Conservation (phyloP, 2,113 vertebrate genomes). For the Australoheros scitulus region DNA sequence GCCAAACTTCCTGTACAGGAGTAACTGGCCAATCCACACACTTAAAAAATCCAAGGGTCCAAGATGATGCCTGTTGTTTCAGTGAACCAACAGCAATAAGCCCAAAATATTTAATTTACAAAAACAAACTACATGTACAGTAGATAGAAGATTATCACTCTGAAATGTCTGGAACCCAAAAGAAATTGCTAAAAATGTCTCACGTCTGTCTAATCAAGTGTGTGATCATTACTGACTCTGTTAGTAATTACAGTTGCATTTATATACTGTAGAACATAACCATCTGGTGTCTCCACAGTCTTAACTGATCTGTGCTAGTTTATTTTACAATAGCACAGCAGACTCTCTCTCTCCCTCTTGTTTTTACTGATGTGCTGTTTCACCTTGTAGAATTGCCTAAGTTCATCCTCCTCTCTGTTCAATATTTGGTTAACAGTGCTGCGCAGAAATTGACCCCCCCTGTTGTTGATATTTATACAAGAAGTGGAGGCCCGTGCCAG, state of each 20-base stretch:
- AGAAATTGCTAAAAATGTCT: not conserved
- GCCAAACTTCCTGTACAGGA: too few species aligned
- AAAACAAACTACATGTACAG: not conserved
- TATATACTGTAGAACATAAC: not conserved
- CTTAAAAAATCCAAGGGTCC: not conserved
- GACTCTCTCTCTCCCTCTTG: not conserved
- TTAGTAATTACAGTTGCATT: not conserved
- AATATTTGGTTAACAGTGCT: not conserved
- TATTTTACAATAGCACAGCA: not conserved
- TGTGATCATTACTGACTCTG: not conserved
- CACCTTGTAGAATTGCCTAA: not conserved
- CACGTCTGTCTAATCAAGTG: not conserved
- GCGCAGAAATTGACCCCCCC: not conserved
- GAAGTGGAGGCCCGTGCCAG: too few species aligned
- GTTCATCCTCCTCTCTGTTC: not conserved
- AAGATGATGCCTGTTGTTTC: not conserved
- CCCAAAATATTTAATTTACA: not conserved
- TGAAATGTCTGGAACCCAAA: not conserved
- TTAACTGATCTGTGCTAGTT: not conserved
- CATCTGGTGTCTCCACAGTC: not conserved
- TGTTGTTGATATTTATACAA: too few species aligned
- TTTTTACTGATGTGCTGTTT: not conserved
- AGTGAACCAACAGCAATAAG: not conserved
- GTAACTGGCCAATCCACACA: too few species aligned
- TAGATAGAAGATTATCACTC: not conserved